These are phyloP conservation scores for Spodoptera litura DNA, from an alignment of 1,140 invertebrate species.

Conservation along the genomic window DNA sequence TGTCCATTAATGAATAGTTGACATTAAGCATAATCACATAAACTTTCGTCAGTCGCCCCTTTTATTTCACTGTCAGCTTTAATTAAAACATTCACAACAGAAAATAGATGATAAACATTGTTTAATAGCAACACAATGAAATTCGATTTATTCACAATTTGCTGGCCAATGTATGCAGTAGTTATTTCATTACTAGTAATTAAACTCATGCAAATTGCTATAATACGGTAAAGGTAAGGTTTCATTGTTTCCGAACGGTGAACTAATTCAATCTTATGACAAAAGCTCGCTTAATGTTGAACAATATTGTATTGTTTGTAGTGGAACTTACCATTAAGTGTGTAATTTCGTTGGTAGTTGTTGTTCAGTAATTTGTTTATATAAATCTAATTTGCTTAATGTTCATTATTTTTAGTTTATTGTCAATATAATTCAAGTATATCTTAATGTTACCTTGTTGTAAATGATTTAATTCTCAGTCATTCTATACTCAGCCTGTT, in stretches of 20 bases:
- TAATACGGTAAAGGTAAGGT: constrained; percentile 32
- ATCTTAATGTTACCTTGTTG: no score
- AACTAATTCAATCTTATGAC: constrained; percentile 28
- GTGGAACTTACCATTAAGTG: neutral
- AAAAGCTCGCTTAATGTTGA: neutral
- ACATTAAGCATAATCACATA: neutral
- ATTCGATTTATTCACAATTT: constrained; percentile 53
- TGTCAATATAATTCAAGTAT: no score
- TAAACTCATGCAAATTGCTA: constrained; percentile 48
- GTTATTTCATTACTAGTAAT: constrained; percentile 55
- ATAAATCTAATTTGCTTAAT: neutral
- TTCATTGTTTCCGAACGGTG: constrained; percentile 4
- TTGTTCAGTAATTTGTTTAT: neutral
- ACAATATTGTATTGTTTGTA: constrained; percentile 5
- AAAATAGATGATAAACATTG: constrained; percentile 49
- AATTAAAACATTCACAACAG: constrained; percentile 36
- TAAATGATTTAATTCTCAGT: no score
- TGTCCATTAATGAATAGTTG: no score
- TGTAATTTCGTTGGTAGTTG: neutral
- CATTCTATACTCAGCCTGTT: no score
- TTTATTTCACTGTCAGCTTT: constrained; percentile 18
- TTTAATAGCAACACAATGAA: constrained; percentile 47
- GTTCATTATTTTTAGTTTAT: neutral
- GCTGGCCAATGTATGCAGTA: constrained; percentile 36
- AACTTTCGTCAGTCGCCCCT: neutral